Base-by-base conservation (phyloP, 2,888 invertebrate species). In the Neoascia interrupta region DNA sequence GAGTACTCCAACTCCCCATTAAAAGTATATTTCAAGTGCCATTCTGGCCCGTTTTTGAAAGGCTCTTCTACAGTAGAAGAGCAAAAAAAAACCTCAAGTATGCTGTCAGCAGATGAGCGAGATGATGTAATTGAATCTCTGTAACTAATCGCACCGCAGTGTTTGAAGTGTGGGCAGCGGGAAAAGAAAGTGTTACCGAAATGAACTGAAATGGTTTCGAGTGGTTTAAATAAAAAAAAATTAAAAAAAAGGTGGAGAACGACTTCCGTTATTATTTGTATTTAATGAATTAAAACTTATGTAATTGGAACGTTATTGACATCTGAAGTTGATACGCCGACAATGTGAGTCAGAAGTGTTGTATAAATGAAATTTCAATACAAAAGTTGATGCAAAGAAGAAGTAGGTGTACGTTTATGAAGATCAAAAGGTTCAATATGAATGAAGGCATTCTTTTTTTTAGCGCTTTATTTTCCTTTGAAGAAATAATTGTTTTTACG, bases 21-120 rank as follows among this genome's bases (percentile, higher is more conserved):
- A n/a, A n/a, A n/a, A n/a, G n/a, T n/a, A n/a, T n/a, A 68, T 36
- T 74, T 74, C 15, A 61, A 68, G 74, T 49, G 54, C 16, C 54
- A 41, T 74, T 74, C 54, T 69, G 54, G 49, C 61, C 54, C 69
- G 54, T 47, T 74, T 61, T 68, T 8, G 26, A 68, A 74, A 60
- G 43, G 53, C 19, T 68, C 68, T 26, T 66, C 60, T 21, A 60
- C 18, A 28, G 58, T n/a, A n/a, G n/a, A n/a, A n/a, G n/a, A n/a
- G n/a, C n/a, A n/a, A n/a, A n/a, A n/a, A 66, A 53, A 28, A 4
- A 31, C 26, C 2, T 66, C 53, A 53, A 66, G 66, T 53, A 49
- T 16, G n/a, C 15, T 10, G 10, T 6, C 41, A 49, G 26, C 18
- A 49, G 64, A 70, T 56, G 56, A 56, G 41, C 28, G 28, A 26